Evolutionary conservation across 2,888 invertebrate genomes (phyloP).

Genomic region (Drosophila histrio): DNA sequence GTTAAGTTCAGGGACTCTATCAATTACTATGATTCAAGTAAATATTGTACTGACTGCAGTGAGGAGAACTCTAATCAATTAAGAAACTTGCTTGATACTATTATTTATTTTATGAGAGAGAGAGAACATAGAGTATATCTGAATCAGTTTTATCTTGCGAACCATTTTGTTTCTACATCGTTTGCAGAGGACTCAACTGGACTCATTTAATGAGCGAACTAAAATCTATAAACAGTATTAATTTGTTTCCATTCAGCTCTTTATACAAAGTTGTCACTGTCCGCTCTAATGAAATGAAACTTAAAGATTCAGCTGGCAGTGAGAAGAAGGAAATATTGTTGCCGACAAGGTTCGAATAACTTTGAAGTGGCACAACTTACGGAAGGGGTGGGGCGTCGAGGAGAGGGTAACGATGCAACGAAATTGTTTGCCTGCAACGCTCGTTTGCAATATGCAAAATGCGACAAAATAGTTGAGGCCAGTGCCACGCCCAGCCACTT

Average conservation of each 20-base stretch:
- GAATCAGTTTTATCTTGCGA: too few species aligned
- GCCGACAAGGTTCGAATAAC: slow-evolving; percentile 55
- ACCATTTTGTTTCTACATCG: not conserved
- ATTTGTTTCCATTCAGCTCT: slow-evolving; percentile 1
- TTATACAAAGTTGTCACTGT: slow-evolving; percentile 28
- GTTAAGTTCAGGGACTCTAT: slow-evolving; percentile 1
- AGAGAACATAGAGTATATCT: too few species aligned
- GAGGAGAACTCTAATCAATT: not conserved
- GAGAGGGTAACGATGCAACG: slow-evolving; percentile 7
- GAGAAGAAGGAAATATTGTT: slow-evolving; percentile 26
- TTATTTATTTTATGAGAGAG: too few species aligned
- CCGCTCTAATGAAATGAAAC: slow-evolving; percentile 55
- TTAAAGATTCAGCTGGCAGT: slow-evolving; percentile 40
- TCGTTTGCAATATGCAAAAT: slow-evolving; percentile 75
- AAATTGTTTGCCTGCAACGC: slow-evolving; percentile 46
- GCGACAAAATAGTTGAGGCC: slow-evolving; percentile 67
- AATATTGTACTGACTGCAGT: not conserved
- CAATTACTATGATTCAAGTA: not conserved
- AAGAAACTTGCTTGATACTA: not conserved
- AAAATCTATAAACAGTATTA: not conserved
- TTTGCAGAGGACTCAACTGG: not conserved
- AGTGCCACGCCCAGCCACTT: slow-evolving; percentile 56
- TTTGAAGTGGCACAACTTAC: slow-evolving; percentile 21
- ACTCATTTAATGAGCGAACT: not conserved
- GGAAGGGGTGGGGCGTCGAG: too few species aligned